A percentile compares a stretch with the other conserved stretches of the same genome.
Conservation (phyloP, 1,140 invertebrate genomes). For the Tachypleus tridentatus region DNA sequence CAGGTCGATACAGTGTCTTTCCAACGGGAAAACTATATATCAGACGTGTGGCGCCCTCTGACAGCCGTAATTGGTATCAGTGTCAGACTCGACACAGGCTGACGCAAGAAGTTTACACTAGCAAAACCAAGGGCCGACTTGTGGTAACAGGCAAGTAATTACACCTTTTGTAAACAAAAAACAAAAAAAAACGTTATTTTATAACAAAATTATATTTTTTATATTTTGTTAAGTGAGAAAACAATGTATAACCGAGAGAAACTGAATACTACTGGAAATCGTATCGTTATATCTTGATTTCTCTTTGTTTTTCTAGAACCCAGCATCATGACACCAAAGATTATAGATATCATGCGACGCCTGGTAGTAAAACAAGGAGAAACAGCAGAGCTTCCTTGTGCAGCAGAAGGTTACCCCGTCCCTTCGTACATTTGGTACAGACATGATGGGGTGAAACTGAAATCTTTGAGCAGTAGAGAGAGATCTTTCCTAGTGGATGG, state of each 20-base stretch:
- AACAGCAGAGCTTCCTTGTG: conserved; percentile 29
- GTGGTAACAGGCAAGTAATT: conserved; percentile 36
- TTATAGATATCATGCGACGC: conserved; percentile 18
- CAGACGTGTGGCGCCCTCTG: conserved; percentile 63
- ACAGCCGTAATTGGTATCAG: conserved; percentile 62
- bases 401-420: conserved; percentile 29
- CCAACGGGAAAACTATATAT: conserved; percentile 74
- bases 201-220: too few species aligned
- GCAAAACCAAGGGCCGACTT: conserved; percentile 51
- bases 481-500: conserved; percentile 16
- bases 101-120: conserved; percentile 53
- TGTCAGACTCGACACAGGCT: conserved; percentile 71
- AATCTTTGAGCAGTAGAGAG: conserved; percentile 4
- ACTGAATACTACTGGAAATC: too few species aligned
- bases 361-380: conserved; percentile 21
- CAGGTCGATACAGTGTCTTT: conserved; percentile 53
- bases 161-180: too few species aligned
- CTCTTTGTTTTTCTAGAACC: too few species aligned
- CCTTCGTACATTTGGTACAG: conserved; percentile 24
- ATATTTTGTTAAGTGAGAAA: too few species aligned
- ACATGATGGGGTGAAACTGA: conserved; percentile 10
- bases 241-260: too few species aligned
- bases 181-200: too few species aligned
- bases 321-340: conserved; percentile 18
- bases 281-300: too few species aligned